phyloP scores from a whole-genome alignment of 2,888 invertebrate genomes.

The Drosophila sordidula region DNA sequence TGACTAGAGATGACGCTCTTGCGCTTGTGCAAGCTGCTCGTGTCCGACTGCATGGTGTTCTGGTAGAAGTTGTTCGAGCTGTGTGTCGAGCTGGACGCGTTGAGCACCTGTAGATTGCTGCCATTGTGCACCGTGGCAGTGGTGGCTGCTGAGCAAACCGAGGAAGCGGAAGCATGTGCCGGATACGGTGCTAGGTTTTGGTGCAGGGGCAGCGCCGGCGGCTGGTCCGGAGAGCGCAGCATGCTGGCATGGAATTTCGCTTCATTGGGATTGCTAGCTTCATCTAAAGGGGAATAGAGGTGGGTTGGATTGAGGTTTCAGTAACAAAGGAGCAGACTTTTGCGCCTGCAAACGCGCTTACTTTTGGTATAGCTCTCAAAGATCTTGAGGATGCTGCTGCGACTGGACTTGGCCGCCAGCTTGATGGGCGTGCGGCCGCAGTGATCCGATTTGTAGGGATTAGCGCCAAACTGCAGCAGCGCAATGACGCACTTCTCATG shows the following conservation, averaged over 20 bases:
- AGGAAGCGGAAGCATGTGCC: constrained; percentile 78
- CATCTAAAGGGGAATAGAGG: constrained; percentile 70
- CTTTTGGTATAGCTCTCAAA: constrained; percentile 89
- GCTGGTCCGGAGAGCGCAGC: constrained; percentile 85
- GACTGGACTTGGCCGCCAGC: constrained; percentile 96
- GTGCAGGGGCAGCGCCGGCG: constrained; percentile 82
- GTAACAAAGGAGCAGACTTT: constrained; percentile 51
- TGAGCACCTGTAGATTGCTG: constrained; percentile 80
- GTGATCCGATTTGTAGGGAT: constrained; percentile 93
- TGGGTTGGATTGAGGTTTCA: constrained; percentile 34
- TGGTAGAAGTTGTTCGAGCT: constrained; percentile 85
- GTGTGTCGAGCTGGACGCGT: constrained; percentile 85
- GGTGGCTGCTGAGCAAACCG: constrained; percentile 82
- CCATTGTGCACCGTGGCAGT: constrained; percentile 81
- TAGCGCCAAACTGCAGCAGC: constrained; percentile 92
- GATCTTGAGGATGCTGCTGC: constrained; percentile 92
- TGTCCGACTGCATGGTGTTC: constrained; percentile 85
- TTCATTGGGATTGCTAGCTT: constrained; percentile 84
- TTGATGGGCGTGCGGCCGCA: constrained; percentile 94
- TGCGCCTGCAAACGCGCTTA: constrained; percentile 63
- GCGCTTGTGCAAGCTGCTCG: constrained; percentile 85
- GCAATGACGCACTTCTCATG: constrained; percentile 96
- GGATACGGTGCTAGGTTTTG: constrained; percentile 76
- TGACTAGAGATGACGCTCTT: constrained; percentile 86
- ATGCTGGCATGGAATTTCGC: constrained; percentile 84